These are phyloP conservation scores for Drosophila paramelanica DNA, from an alignment of 2,888 invertebrate genomes.

Conservation along the genomic window DNA sequence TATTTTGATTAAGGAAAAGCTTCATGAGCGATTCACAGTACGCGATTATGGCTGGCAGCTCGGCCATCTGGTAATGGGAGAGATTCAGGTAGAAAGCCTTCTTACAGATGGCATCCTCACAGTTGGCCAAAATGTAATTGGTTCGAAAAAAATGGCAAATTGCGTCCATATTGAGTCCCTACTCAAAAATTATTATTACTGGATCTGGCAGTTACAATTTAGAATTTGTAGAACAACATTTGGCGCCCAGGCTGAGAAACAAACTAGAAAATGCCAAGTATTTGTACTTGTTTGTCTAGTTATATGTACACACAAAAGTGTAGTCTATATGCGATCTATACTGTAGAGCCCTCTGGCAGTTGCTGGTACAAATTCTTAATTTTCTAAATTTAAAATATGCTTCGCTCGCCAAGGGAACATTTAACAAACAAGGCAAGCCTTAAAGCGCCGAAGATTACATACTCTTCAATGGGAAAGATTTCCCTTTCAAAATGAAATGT, in stretches of 20 bases:
- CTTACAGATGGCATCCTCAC: constrained; percentile 88
- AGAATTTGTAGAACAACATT: constrained; percentile 42
- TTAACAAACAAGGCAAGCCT: not conserved
- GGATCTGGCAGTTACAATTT: constrained; percentile 24
- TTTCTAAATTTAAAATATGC: constrained; percentile 46
- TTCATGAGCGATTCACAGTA: constrained; percentile 87
- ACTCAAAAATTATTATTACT: constrained; percentile 9
- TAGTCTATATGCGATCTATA: constrained; percentile 13
- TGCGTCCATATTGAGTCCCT: constrained; percentile 86
- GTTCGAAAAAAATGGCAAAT: constrained; percentile 89
- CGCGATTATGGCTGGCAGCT: constrained; percentile 87
- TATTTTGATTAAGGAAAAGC: constrained; percentile 88
- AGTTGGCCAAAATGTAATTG: constrained; percentile 88
- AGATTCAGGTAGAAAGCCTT: constrained; percentile 87
- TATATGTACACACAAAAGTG: constrained; percentile 3
- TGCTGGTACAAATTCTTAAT: constrained; percentile 4
- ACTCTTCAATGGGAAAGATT: not conserved
- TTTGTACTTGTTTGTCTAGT: constrained; percentile 12
- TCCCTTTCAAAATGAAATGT: too few relatives aligned
- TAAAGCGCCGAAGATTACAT: constrained; percentile 12
- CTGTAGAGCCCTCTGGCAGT: constrained; percentile 21
- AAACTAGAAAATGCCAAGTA: constrained; percentile 40
- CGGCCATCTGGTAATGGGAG: constrained; percentile 88
- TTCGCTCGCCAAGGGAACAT: constrained; percentile 38
- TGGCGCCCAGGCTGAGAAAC: constrained; percentile 18